phyloP scores from a whole-genome alignment of 2,113 vertebrate genomes.

The Gnathonemus longibarbis region DNA sequence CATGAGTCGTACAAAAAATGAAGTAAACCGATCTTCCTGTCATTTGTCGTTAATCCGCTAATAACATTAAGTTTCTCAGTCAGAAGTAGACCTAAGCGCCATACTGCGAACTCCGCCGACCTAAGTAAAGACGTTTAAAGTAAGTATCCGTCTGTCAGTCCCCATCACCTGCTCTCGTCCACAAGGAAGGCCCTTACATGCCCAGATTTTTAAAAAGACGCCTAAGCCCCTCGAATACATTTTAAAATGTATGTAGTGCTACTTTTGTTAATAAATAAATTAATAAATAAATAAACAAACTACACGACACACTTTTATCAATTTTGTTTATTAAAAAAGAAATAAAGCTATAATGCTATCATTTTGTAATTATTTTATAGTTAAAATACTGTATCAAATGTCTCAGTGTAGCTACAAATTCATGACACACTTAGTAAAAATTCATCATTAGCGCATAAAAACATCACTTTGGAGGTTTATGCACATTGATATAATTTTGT shows the following conservation, averaged over 20 bases:
- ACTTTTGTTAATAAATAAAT: neutral
- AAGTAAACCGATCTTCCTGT: slow-evolving; percentile 40
- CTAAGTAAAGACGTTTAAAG: slow-evolving; percentile 57
- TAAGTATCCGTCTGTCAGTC: slow-evolving; percentile 46
- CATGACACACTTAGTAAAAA: neutral
- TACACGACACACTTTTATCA: neutral
- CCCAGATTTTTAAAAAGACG: neutral
- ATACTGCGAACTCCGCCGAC: slow-evolving; percentile 42
- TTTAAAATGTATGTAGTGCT: neutral
- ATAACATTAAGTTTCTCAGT: slow-evolving; percentile 59
- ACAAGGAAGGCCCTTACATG: neutral
- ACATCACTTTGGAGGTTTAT: neutral
- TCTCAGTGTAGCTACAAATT: neutral
- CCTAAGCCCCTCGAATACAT: neutral
- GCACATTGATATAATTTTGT: neutral
- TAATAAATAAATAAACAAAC: neutral
- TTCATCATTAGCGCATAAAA: neutral
- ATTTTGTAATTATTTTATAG: neutral
- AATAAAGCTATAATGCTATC: neutral
- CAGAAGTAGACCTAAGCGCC: slow-evolving; percentile 47
- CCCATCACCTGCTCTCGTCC: slow-evolving; percentile 26
- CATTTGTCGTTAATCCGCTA: slow-evolving; percentile 57
- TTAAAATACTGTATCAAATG: neutral
- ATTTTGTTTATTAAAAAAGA: neutral
- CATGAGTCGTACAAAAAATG: slow-evolving; percentile 25